Base-by-base conservation (phyloP, 2,113 vertebrate species). In the Silurus glanis region DNA sequence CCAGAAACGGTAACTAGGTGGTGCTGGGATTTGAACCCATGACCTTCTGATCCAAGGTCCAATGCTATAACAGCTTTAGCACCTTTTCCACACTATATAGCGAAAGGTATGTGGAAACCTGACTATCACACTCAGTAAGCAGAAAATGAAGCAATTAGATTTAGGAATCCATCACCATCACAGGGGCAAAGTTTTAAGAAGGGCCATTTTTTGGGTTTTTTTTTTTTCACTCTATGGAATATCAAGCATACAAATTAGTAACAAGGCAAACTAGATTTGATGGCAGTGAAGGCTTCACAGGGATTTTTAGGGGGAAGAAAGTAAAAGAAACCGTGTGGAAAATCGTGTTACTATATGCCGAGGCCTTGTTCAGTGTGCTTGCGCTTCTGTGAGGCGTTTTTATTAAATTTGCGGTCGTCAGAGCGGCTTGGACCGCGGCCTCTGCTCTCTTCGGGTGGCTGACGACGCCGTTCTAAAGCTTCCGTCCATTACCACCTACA, bases 401-500 rank as follows among this genome's bases (percentile, higher is more conserved):
- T 84, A 84, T 78, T 84, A 72, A 87, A 87, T 79, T 56, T 56
- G 82, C 64, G 71, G 83, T 45, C 47, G 80, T 49, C 47, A 16
- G 88, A 79, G 64, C 59, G 75, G 80, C 59, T 53, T 64, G 55
- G 45, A 37, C 71, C 58, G 71, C 66, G 83, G 80, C 82, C 88
- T 87, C 66, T 86, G 85, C 53, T 80, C 66, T 66, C 76, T 23
- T 47, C 64, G 47, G 72, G 45, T 53, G 64, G 85, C 49, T 51
- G 37, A 81, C 55, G 23, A 5, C 37, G 47, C 49, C 74, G 3
- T 59, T 72, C 86, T 69, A 55, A 74, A 87, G 58, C 78, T 64
- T 66, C 79, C 53, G 80, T 83, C 58, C 81, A 81, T 86, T 83
- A 87, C 83, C 75, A 76, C 86, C 85, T 82, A 83, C 86, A 72